These are phyloP conservation scores for Drosophila elegans DNA, from an alignment of 1,140 invertebrate species.

Conservation along the genomic window DNA sequence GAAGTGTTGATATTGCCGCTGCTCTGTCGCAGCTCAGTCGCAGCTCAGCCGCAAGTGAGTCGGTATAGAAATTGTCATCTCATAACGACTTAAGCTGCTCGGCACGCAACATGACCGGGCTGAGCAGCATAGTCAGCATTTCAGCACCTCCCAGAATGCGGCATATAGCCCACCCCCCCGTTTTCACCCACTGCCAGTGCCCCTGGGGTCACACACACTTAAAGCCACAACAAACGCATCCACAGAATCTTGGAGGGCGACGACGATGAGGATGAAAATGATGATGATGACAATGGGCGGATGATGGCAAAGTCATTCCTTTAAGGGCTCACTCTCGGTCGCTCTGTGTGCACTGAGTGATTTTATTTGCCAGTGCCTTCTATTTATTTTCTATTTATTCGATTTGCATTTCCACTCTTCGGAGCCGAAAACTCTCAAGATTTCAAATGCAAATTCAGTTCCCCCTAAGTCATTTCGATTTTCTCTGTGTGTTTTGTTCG, in stretches of 20 bases:
- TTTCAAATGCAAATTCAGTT: slow-evolving; percentile 67
- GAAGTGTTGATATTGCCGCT: slow-evolving; percentile 76
- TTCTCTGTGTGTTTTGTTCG: slow-evolving; percentile 35
- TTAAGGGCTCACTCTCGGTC: slow-evolving; percentile 49
- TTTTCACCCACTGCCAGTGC: slow-evolving; percentile 31
- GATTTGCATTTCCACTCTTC: slow-evolving; percentile 77
- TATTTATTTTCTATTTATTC: slow-evolving; percentile 83
- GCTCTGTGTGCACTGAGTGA: slow-evolving; percentile 33
- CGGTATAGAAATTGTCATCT: slow-evolving; percentile 65
- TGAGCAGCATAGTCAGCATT: slow-evolving; percentile 66
- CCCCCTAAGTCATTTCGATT: slow-evolving; percentile 30
- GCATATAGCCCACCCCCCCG: neutral
- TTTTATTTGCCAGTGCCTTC: slow-evolving; percentile 66
- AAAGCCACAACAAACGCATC: slow-evolving; percentile 47
- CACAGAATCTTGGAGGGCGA: slow-evolving; percentile 26
- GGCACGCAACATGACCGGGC: slow-evolving; percentile 59
- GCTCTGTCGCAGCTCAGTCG: slow-evolving; percentile 35
- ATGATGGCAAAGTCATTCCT: slow-evolving; percentile 49
- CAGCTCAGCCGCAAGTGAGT: slow-evolving; percentile 22
- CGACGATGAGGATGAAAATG: slow-evolving; percentile 42
- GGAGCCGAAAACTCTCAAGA: slow-evolving; percentile 51
- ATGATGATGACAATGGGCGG: slow-evolving; percentile 45
- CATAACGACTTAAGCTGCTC: slow-evolving; percentile 78
- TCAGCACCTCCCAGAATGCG: slow-evolving; percentile 31
- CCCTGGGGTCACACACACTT: slow-evolving; percentile 56